These are phyloP conservation scores for Temnothorax unifasciatus DNA, from an alignment of 2,888 invertebrate genomes.

Conservation along the genomic window DNA sequence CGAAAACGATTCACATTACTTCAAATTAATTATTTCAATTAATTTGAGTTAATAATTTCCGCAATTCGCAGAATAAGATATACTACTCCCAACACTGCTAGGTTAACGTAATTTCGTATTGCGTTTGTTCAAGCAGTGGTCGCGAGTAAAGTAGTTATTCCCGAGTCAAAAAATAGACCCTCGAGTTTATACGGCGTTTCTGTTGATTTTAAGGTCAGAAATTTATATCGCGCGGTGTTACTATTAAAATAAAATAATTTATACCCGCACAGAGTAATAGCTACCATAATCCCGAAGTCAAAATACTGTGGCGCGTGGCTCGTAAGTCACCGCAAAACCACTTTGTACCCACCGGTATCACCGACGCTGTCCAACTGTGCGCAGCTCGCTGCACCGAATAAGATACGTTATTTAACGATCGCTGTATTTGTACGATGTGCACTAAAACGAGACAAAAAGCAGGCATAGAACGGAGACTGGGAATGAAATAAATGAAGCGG, in stretches of 20 bases:
- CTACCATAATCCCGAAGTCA: constrained; percentile 29
- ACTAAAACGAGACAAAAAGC: constrained; percentile 29
- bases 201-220: constrained; percentile 35
- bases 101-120: background rate
- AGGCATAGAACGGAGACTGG: background rate
- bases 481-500: constrained; percentile 38
- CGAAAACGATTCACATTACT: background rate
- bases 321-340: constrained; percentile 44
- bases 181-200: constrained; percentile 4
- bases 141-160: constrained; percentile 12
- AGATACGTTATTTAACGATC: constrained; percentile 53
- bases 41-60: constrained; percentile 6
- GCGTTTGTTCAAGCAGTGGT: background rate
- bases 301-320: constrained; percentile 22
- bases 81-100: background rate
- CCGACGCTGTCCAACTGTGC: constrained; percentile 6
- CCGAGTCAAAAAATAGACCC: too few relatives aligned
- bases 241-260: constrained; percentile 52
- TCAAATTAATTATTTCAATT: constrained; percentile 19
- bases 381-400: constrained; percentile 31
- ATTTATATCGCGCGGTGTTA: constrained; percentile 25
- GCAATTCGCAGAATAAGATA: background rate
- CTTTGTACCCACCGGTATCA: background rate
- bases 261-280: constrained; percentile 39
- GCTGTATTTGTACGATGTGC: constrained; percentile 32